Conservation (phyloP, 2,113 vertebrate species). For the Hemiprocne comata region DNA sequence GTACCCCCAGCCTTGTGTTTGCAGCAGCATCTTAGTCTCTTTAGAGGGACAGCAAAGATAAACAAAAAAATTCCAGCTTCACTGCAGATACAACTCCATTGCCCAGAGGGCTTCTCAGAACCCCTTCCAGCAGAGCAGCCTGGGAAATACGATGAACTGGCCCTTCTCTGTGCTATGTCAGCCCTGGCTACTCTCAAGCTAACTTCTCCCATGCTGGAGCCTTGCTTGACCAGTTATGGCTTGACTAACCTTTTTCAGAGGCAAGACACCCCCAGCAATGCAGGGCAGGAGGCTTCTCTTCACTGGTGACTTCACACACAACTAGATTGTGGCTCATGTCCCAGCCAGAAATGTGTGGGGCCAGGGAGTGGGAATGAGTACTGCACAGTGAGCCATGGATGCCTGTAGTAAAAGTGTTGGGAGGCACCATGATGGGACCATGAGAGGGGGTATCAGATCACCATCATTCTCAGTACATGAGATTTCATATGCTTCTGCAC, state of each 20-base stretch:
- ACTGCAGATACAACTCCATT: neutral
- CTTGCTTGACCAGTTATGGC: neutral
- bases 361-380: neutral
- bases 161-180: neutral
- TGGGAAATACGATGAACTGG: neutral
- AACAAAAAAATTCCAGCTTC: neutral
- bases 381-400: rapidly evolving
- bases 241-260: neutral
- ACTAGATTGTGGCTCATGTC: neutral
- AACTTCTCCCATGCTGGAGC: neutral
- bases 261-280: neutral
- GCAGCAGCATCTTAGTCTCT: neutral
- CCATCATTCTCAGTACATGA: neutral
- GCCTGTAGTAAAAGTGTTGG: neutral
- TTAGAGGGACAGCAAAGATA: neutral
- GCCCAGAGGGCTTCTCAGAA: neutral
- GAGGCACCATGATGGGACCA: neutral
- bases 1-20: neutral
- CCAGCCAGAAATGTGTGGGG: neutral
- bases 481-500: neutral
- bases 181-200: neutral
- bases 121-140: neutral
- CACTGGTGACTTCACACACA: neutral
- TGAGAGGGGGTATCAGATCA: neutral
- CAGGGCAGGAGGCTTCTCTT: neutral